These are phyloP conservation scores for Orthosia gracilis DNA, from an alignment of 2,888 invertebrate species.

Conservation along the genomic window DNA sequence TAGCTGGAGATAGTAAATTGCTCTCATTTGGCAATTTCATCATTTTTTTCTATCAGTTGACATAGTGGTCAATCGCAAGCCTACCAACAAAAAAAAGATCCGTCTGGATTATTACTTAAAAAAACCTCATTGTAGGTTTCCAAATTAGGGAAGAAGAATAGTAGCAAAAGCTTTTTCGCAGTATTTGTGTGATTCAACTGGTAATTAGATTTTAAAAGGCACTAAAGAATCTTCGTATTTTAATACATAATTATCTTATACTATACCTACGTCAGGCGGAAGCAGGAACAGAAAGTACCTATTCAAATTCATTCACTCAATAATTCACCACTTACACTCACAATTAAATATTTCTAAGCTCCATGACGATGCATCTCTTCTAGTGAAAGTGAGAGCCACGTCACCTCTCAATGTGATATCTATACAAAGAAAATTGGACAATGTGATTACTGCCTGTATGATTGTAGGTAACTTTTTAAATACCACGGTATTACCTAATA, in stretches of 20 bases:
- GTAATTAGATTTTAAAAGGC: background rate
- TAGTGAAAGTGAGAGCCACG: constrained; percentile 37
- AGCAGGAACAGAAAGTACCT: constrained; percentile 4
- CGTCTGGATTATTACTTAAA: too few relatives aligned
- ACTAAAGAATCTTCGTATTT: background rate
- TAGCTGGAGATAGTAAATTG: background rate
- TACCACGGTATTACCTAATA: constrained; percentile 31
- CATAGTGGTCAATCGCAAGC: too few relatives aligned
- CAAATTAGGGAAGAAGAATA: too few relatives aligned
- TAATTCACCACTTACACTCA: background rate
- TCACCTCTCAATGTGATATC: constrained; percentile 37
- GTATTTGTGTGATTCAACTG: background rate
- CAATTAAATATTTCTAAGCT: constrained; percentile 24
- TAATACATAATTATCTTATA: background rate
- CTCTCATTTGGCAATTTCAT: too few relatives aligned
- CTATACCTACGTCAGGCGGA: background rate
- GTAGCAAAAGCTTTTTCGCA: background rate
- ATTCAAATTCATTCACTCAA: constrained; percentile 9
- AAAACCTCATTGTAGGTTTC: too few relatives aligned
- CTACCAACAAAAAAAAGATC: too few relatives aligned
- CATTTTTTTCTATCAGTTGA: too few relatives aligned
- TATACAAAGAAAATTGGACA: constrained; percentile 22
- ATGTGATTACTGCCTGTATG: constrained; percentile 12
- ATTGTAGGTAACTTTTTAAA: constrained; percentile 28
- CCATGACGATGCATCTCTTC: constrained; percentile 39